Evolutionary conservation across 2,797 vertebrate species (phyloP).

Genomic region (Leucoraja ocellata): DNA sequence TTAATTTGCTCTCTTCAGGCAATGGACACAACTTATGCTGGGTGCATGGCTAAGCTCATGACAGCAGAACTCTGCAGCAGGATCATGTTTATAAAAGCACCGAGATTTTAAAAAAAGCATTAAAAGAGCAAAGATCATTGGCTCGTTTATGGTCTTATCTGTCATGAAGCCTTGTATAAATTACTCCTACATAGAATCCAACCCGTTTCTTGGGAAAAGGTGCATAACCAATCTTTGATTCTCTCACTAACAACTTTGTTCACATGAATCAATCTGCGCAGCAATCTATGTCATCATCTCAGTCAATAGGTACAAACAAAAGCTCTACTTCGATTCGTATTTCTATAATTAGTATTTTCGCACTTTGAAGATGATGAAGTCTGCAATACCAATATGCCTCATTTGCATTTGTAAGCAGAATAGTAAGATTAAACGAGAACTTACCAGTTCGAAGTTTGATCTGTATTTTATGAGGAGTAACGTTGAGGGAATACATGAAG

Average conservation of each 20-base stretch:
- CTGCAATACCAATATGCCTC: not conserved
- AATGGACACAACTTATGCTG: not conserved
- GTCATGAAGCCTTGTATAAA: not conserved
- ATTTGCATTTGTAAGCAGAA: not conserved
- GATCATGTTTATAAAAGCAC: not conserved
- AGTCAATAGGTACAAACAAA: not conserved
- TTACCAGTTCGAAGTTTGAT: no score
- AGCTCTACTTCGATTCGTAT: not conserved
- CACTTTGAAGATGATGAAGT: not conserved
- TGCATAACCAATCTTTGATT: not conserved
- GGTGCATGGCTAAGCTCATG: not conserved
- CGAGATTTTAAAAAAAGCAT: not conserved
- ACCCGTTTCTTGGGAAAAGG: not conserved
- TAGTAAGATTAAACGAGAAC: no score
- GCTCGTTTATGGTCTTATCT: not conserved
- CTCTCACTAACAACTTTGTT: not conserved
- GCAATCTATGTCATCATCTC: not conserved
- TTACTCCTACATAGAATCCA: not conserved
- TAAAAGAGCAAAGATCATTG: not conserved
- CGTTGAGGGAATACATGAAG: no score
- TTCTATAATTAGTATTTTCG: not conserved
- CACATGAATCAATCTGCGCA: not conserved
- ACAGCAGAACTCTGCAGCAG: not conserved
- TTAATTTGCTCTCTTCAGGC: not conserved
- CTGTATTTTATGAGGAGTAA: no score